These are phyloP conservation scores for Amblyjoppa fuscipennis DNA, from an alignment of 2,888 invertebrate species.

Conservation along the genomic window DNA sequence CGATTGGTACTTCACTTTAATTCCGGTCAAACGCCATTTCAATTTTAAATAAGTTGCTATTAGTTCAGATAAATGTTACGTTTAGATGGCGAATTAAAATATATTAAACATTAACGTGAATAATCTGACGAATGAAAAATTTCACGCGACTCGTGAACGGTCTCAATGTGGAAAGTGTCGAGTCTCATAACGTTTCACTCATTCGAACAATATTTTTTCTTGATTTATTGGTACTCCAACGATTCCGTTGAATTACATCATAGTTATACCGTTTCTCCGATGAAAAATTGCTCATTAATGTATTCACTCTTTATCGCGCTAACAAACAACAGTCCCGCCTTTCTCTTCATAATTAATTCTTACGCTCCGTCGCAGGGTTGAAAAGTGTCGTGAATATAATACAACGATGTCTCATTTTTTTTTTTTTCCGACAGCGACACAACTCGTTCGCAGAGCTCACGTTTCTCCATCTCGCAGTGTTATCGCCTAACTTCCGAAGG, in stretches of 20 bases:
- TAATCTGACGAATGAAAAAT: too few relatives aligned
- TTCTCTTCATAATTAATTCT: slow-evolving; percentile 52
- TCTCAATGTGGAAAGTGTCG: too few relatives aligned
- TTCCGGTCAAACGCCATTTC: too few relatives aligned
- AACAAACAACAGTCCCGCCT: slow-evolving; percentile 17
- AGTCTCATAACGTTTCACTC: too few relatives aligned
- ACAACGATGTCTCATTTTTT: slow-evolving; percentile 39
- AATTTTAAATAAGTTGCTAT: too few relatives aligned
- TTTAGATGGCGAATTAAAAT: too few relatives aligned
- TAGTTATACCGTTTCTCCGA: background rate
- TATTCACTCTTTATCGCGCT: slow-evolving; percentile 8
- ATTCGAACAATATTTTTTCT: too few relatives aligned
- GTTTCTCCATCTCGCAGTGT: slow-evolving; percentile 19
- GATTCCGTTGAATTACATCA: slow-evolving; percentile 2
- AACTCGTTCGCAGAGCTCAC: slow-evolving; percentile 28
- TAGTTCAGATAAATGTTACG: too few relatives aligned
- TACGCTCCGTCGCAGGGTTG: background rate
- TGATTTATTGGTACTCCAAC: background rate
- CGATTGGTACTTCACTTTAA: too few relatives aligned
- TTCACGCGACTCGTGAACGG: too few relatives aligned
- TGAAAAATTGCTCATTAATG: slow-evolving; percentile 19
- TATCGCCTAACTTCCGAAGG: slow-evolving; percentile 51
- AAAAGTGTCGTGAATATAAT: slow-evolving; percentile 51
- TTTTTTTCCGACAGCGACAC: slow-evolving; percentile 15
- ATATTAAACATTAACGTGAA: too few relatives aligned